Percentiles rank a stretch among this genome's conserved stretches.
Evolutionary conservation across 1,140 invertebrate genomes (phyloP).

Genomic region (Drosophila cardini): DNA sequence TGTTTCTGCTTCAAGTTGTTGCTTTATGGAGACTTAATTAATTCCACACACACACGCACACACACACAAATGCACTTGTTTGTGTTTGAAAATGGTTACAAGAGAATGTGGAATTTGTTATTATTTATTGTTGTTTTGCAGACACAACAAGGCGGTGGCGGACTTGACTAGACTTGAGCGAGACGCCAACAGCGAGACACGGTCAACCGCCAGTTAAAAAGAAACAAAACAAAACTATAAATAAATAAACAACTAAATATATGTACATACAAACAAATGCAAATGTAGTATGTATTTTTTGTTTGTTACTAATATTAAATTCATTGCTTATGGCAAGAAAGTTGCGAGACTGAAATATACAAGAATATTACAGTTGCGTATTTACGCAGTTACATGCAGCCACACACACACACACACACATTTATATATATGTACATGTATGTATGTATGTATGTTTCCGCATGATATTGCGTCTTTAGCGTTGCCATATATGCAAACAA

Average conservation of each 20-base stretch:
- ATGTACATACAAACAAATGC: constrained; percentile 11
- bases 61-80: too few relatives aligned
- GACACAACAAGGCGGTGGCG: constrained; percentile 5
- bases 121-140: constrained; percentile 17
- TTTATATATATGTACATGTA: constrained; percentile 17
- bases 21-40: constrained; percentile 11
- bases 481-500: neutral
- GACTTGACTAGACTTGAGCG: constrained; percentile 21
- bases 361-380: neutral
- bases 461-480: neutral
- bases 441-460: neutral
- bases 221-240: constrained; percentile 26
- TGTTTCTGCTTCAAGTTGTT: constrained; percentile 13
- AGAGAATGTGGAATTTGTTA: constrained; percentile 6
- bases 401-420: neutral
- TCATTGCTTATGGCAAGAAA: constrained; percentile 12
- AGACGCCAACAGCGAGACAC: constrained; percentile 13
- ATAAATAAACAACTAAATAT: constrained; percentile 26
- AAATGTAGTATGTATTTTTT: constrained; percentile 9
- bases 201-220: neutral
- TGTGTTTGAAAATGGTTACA: neutral
- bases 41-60: constrained; percentile 4
- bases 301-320: constrained; percentile 29
- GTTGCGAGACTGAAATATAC: neutral
- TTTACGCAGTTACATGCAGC: neutral